A percentile compares a stretch with the other conserved stretches of the same genome.
phyloP scores from a whole-genome alignment of 2,797 vertebrate genomes.

The Poeciliopsis gracilis region DNA sequence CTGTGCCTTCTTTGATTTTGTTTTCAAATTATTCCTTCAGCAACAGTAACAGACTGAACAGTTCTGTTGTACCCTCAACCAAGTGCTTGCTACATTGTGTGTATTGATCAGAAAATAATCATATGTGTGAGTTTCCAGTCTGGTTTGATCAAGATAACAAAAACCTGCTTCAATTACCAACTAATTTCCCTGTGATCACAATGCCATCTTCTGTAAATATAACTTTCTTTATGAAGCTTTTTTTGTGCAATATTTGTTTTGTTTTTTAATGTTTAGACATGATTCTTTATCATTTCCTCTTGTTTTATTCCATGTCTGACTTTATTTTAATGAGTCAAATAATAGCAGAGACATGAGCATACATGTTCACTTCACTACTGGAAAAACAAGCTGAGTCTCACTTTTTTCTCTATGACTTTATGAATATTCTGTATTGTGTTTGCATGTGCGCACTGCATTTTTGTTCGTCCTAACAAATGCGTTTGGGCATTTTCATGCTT shows the following conservation, averaged over 20 bases:
- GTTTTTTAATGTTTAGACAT: neutral
- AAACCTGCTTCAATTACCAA: neutral
- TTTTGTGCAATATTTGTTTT: too few relatives aligned
- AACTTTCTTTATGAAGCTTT: neutral
- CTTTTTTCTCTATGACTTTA: constrained; percentile 13
- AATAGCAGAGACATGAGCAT: neutral
- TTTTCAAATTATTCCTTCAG: neutral
- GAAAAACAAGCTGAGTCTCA: constrained; percentile 33
- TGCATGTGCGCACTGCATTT: neutral
- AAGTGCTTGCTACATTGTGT: neutral
- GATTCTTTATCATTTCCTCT: neutral
- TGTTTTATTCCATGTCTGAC: neutral
- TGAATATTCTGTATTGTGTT: neutral
- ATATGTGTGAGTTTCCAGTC: neutral
- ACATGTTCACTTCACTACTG: constrained; percentile 9
- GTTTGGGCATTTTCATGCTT: constrained; percentile 17
- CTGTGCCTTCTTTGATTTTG: neutral
- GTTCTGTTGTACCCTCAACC: neutral
- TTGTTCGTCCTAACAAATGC: constrained; percentile 21
- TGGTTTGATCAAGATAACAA: neutral
- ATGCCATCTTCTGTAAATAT: neutral
- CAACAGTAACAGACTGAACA: neutral
- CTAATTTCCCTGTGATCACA: neutral
- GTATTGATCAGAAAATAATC: neutral
- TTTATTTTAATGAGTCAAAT: neutral